These are phyloP conservation scores for Melanotaenia maccullochi DNA, from an alignment of 2,797 vertebrate species.

Conservation along the genomic window DNA sequence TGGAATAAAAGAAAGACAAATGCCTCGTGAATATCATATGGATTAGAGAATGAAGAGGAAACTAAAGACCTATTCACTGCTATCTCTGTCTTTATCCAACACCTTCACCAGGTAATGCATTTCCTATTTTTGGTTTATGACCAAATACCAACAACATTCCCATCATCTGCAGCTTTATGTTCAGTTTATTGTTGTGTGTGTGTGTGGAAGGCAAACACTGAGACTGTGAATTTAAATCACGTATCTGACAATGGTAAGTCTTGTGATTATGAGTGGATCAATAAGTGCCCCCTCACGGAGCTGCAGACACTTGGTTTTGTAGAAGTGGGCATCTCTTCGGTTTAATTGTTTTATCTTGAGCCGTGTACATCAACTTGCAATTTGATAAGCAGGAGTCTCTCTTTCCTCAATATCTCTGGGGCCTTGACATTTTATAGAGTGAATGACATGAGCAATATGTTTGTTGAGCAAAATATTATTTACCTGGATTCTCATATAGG, in stretches of 20 bases:
- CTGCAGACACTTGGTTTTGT: neutral
- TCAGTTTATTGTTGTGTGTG: neutral
- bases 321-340: neutral
- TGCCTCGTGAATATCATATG: neutral
- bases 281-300: neutral
- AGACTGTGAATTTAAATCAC: neutral
- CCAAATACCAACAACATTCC: neutral
- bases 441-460: slow-evolving; percentile 13
- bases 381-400: slow-evolving; percentile 13
- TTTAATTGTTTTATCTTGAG: neutral
- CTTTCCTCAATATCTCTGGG: slow-evolving; percentile 7
- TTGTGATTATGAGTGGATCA: neutral
- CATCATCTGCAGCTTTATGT: neutral
- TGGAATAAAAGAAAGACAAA: neutral
- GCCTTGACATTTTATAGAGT: slow-evolving; percentile 2
- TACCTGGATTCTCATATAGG: slow-evolving; percentile 30
- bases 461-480: slow-evolving; percentile 26
- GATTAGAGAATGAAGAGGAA: neutral
- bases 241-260: neutral
- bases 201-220: neutral
- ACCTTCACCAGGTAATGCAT: neutral
- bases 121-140: too few species aligned
- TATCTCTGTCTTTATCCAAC: neutral
- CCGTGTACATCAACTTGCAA: slow-evolving; percentile 1
- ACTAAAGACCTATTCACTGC: neutral